These are phyloP conservation scores for Psilopsiagon aurifrons DNA, from an alignment of 2,113 vertebrate genomes.

Conservation along the genomic window DNA sequence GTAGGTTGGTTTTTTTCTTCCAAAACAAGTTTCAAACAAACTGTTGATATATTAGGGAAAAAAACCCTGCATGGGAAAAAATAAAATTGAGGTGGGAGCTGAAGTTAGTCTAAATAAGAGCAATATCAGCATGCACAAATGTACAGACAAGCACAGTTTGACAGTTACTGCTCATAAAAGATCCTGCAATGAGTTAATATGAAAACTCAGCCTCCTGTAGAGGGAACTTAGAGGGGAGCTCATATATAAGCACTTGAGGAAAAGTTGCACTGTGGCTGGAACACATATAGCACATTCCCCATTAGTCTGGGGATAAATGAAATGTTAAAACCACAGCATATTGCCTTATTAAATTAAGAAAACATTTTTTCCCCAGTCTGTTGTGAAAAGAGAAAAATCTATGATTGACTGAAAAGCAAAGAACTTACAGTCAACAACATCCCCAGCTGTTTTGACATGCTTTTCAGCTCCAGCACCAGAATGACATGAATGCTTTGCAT, in stretches of 20 bases:
- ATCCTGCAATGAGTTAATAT: constrained; percentile 20
- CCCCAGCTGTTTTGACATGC: background rate
- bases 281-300: background rate
- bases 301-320: constrained; percentile 20
- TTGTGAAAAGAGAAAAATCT: background rate
- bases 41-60: background rate
- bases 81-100: background rate
- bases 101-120: background rate
- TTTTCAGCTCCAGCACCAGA: background rate
- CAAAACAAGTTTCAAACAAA: constrained; percentile 28
- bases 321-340: constrained; percentile 20
- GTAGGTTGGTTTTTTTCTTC: background rate
- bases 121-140: constrained; percentile 1
- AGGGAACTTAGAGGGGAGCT: constrained; percentile 17
- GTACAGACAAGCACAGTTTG: constrained; percentile 16
- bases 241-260: background rate
- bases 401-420: background rate
- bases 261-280: background rate
- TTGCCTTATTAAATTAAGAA: background rate
- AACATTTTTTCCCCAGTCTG: background rate
- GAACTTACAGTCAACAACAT: background rate
- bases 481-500: background rate
- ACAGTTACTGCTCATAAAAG: constrained; percentile 25
- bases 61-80: background rate
- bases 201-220: constrained; percentile 29